Evolutionary conservation across 2,113 vertebrate genomes (phyloP).

Genomic region (Archilochus colubris): DNA sequence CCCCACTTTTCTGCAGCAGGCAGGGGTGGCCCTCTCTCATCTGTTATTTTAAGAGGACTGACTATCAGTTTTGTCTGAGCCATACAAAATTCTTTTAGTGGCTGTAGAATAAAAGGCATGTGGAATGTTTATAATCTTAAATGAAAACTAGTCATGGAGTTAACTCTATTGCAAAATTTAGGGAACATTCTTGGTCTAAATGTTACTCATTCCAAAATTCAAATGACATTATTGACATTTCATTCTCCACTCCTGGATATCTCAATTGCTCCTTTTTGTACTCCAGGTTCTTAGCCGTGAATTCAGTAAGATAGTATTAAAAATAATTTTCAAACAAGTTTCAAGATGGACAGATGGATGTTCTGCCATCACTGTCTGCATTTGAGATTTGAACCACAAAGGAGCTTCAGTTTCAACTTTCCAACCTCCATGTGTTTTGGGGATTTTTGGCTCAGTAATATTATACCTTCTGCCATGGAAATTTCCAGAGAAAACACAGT

Average conservation of each 20-base stretch:
- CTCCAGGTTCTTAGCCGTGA: not conserved
- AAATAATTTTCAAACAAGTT: not conserved
- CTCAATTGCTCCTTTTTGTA: not conserved
- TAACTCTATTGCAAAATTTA: not conserved
- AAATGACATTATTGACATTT: not conserved
- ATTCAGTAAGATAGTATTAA: not conserved
- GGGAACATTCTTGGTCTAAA: not conserved
- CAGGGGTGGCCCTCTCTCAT: not conserved
- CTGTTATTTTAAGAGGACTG: slow-evolving; percentile 27
- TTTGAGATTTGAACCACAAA: not conserved
- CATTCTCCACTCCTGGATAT: not conserved
- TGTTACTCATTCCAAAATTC: not conserved
- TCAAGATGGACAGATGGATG: not conserved
- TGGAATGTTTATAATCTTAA: not conserved
- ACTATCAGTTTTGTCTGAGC: not conserved
- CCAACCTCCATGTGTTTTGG: not conserved
- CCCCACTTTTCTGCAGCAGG: not conserved
- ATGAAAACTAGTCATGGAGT: not conserved
- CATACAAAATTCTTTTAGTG: not conserved
- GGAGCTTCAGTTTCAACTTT: not conserved
- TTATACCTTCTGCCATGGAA: not conserved
- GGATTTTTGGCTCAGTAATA: not conserved
- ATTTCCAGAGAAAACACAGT: not conserved
- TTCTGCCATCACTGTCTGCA: not conserved
- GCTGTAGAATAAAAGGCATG: slow-evolving; percentile 5